phyloP scores from a whole-genome alignment of 2,113 vertebrate genomes.

The Mustela lutreola region DNA sequence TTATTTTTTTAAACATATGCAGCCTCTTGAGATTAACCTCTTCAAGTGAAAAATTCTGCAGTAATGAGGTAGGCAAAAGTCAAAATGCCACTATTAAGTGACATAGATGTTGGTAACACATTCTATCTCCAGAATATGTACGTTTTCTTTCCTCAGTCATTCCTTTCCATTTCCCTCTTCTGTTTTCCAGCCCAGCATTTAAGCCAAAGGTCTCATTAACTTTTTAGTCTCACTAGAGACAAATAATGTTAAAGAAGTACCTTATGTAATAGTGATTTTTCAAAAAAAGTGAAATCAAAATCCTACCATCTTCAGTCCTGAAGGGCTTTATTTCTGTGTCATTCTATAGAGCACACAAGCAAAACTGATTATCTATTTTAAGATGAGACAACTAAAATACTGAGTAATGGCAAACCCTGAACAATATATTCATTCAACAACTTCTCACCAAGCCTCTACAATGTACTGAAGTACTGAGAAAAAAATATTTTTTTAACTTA shows the following conservation, averaged over 20 bases:
- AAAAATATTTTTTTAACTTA: not conserved
- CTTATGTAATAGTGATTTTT: not conserved
- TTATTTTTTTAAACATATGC: not conserved
- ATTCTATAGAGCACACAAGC: not conserved
- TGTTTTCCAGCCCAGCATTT: not conserved
- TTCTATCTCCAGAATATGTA: not conserved
- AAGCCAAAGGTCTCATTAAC: not conserved
- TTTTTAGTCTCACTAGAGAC: not conserved
- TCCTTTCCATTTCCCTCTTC: not conserved
- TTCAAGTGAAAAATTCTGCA: not conserved
- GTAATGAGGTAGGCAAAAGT: not conserved
- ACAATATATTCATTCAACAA: not conserved
- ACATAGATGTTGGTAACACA: not conserved
- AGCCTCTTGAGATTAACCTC: not conserved
- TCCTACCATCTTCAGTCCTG: not conserved
- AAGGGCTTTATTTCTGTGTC: not conserved
- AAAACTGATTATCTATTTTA: conserved; percentile 5
- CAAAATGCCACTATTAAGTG: not conserved
- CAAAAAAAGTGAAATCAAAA: not conserved
- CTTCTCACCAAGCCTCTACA: not conserved
- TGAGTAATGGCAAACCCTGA: not conserved
- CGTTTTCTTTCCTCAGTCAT: not conserved
- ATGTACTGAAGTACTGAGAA: not conserved
- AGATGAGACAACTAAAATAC: conserved; percentile 9
- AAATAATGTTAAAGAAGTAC: not conserved